Evolutionary conservation across 2,888 invertebrate species (phyloP), one percentile per base, ranked within the genome.

Genomic region (Allygus modestus): DNA sequence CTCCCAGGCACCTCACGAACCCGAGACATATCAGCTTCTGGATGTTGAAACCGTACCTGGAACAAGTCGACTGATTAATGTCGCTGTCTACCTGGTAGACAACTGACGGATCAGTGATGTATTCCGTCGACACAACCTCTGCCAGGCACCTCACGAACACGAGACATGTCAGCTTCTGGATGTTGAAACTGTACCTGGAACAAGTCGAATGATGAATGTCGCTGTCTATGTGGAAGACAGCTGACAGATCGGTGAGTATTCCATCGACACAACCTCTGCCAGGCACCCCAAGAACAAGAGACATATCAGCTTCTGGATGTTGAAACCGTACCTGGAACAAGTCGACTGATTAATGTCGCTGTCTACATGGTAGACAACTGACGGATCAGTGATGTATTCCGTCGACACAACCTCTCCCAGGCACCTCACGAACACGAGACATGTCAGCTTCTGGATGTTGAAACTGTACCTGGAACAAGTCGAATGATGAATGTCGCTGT

Each of bases 61-160:
- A 86, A 61, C 91, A 90, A 0, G 93, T 89, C n/a, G n/a, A n/a
- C n/a, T n/a, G 90, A 85, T 91, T 91, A 1, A 94, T 94, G 46
- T 94, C 95, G 84, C 96, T 94, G 89, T 95, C 95, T 23, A 96
- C 28, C 90, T 95, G 93, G 90, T 94, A 96, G 54, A 90, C 88
- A 0, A 94, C 94, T 86, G 92, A 91, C 85, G 92, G 91, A 69
- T 92, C 91, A 88, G 92, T 91, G 81, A 95, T 91, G 37, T 92
- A 94, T 65, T 94, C 94, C 17, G 12, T 12, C 31, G 84, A 87
- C 71, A 88, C 84, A 46, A 83, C 71, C 61, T 86, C 82, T 84
- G 91, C 91, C 20, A 92, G 92, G 87, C 92, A 91, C 31, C 91
- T 90, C 43, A 95, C 93, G 88, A 93, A 94, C 15, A 94, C 94